Evolutionary conservation across 30 jellyfish, hydroid and myxozoan species (phyloP), one percentile per base, ranked within the genome.

Genomic region (Phacellophora camtschatica): DNA sequence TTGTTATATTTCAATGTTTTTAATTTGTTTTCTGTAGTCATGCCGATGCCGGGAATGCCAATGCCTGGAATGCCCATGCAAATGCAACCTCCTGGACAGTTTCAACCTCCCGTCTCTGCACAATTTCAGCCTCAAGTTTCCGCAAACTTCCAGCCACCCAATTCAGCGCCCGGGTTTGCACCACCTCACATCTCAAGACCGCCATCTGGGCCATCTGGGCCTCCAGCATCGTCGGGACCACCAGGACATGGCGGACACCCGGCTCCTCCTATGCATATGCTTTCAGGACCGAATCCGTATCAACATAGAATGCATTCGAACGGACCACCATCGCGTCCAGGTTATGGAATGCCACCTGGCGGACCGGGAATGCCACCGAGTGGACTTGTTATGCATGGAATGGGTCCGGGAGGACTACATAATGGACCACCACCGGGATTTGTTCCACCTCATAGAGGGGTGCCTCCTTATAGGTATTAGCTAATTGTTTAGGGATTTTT

Each of bases 131-230:
- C 58, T 12, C 58, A 18, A 2, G 16, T 50, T 0, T 61, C 74
- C 0, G 64, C 45, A 15, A 31, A 45, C 27, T 72, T 51, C 51
- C 86, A 72, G 37, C 75, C 71, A 11, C 74, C 54, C 13, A 61
- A 33, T n/a, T 2, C 74, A 51, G 53, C 74, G 54, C 35, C 86
- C 0, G 86, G 86, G 34, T 72, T 72, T 45, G 71, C 86, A n/a
- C 86, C 86, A 51, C 86, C 86, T 4, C 86, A 72, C 22, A 72
- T 72, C 16, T 72, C 86, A 72, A 55, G 86, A 53, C 86, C 86
- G 15, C 86, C 86, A 30, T 45, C 86, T 30, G 86, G 86, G 54
- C 86, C 86, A 1, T 72, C 86, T 72, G 86, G 65, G 20, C 86
- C 33, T 5, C 72, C 45, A 2, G 51, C 82, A 8, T 28, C 82